Base-by-base conservation (phyloP, 2,888 invertebrate species). In the Philhelius pedissequus region DNA sequence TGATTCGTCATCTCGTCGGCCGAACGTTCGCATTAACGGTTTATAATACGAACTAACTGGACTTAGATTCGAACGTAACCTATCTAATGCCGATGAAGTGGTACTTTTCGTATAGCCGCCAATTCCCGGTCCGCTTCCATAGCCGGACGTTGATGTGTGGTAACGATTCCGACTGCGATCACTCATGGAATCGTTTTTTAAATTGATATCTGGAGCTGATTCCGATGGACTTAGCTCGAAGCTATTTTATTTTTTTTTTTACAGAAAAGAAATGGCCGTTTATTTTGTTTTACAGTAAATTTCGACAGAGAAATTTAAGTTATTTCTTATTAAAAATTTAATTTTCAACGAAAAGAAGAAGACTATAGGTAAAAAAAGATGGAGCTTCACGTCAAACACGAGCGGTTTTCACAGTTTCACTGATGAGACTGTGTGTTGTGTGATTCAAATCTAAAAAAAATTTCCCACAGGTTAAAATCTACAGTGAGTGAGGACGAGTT, bases 31-130 rank as follows among this genome's bases (percentile, higher is more conserved):
- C 87, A 91, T 89, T 64, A 91, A 78, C 11, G 92, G 91, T 87
- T 91, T 92, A 86, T 92, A 92, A 87, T 92, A 92, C 25, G 91
- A 88, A 43, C 88, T 88, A 32, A 91, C 90, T 48, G 92, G 92
- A 86, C 91, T 92, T 30, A 92, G 86, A 88, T 92, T 91, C 74
- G 89, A 90, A 71, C 91, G 89, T 80, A 91, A 87, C 62, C 92
- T 90, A 89, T 91, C 91, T 70, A 92, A 87, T 25, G 92, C 89
- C 69, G 90, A 91, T 38, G 89, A 89, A 32, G 90, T 89, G 27
- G 87, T 87, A 75, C 88, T 89, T 74, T 77, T 77, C 43, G 74
- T 56, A 69, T 81, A 80, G 11, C 83, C 76, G 52, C 78, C 78
- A 27, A 71, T 77, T 56, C 86, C 86, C 18, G 89, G 83, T 30